These are phyloP conservation scores for Drosophila tropicalis DNA, from an alignment of 1,140 invertebrate species.

Conservation along the genomic window DNA sequence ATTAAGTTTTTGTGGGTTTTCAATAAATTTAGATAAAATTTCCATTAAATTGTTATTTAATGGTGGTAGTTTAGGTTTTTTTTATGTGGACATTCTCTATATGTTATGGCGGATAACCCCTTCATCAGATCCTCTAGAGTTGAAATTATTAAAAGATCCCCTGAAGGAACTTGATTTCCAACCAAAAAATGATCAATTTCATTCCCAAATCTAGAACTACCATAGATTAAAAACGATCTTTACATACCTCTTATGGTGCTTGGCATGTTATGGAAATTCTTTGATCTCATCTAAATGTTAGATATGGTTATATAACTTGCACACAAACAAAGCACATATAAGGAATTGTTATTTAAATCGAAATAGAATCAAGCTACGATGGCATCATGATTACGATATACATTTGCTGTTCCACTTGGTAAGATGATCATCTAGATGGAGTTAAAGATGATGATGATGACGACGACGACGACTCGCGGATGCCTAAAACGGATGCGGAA, in stretches of 20 bases:
- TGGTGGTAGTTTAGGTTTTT: too few species aligned
- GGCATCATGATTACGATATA: conserved; percentile 43
- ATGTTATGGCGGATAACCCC: too few species aligned
- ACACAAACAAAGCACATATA: conserved; percentile 20
- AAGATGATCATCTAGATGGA: conserved; percentile 5
- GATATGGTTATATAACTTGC: conserved; percentile 17
- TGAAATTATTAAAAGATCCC: too few species aligned
- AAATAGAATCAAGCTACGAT: conserved; percentile 31
- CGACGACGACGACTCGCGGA: conserved; percentile 18
- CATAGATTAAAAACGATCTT: background rate
- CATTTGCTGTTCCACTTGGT: background rate
- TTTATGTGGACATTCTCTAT: too few species aligned
- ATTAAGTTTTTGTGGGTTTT: too few species aligned
- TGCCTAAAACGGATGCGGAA: conserved; percentile 10
- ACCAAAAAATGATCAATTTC: too few species aligned
- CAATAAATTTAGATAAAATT: too few species aligned
- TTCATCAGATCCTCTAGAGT: too few species aligned
- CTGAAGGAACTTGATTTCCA: too few species aligned
- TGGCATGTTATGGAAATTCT: conserved; percentile 73
- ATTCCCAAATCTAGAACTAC: too few species aligned
- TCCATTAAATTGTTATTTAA: too few species aligned
- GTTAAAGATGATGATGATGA: conserved; percentile 23
- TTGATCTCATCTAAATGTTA: conserved; percentile 51
- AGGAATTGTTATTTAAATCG: conserved; percentile 11
- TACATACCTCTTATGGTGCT: conserved; percentile 78